Evolutionary conservation across 2,113 vertebrate genomes (phyloP).

Genomic region (Eudyptes chrysolophus): DNA sequence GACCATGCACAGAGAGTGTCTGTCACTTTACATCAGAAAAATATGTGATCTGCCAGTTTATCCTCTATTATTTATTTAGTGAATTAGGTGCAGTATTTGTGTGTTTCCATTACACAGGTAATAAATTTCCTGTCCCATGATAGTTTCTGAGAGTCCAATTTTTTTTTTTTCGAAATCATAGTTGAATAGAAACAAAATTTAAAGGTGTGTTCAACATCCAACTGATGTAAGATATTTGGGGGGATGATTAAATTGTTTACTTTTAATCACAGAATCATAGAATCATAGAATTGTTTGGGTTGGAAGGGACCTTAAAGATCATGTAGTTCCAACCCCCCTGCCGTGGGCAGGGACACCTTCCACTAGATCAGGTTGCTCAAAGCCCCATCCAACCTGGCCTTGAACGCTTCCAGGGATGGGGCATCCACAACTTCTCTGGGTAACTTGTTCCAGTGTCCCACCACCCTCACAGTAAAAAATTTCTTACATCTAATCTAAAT

Average conservation of each 20-base stretch:
- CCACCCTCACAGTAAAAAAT: neutral
- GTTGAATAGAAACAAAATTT: neutral
- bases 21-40: neutral
- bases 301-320: neutral
- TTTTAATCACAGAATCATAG: neutral
- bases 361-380: neutral
- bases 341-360: neutral
- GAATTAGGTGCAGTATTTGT: neutral
- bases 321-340: neutral
- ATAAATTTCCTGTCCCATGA: neutral
- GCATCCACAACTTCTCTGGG: neutral
- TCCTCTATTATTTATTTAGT: neutral
- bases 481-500: neutral
- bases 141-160: neutral
- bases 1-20: neutral
- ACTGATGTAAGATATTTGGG: neutral
- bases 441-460: neutral
- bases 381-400: neutral
- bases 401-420: neutral
- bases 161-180: neutral
- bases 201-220: neutral
- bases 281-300: neutral
- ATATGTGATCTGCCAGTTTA: neutral
- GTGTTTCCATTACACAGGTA: neutral
- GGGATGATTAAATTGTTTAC: neutral